These are phyloP conservation scores for Habroteleia sp. DNA, from an alignment of 2,888 invertebrate genomes.

Conservation along the genomic window DNA sequence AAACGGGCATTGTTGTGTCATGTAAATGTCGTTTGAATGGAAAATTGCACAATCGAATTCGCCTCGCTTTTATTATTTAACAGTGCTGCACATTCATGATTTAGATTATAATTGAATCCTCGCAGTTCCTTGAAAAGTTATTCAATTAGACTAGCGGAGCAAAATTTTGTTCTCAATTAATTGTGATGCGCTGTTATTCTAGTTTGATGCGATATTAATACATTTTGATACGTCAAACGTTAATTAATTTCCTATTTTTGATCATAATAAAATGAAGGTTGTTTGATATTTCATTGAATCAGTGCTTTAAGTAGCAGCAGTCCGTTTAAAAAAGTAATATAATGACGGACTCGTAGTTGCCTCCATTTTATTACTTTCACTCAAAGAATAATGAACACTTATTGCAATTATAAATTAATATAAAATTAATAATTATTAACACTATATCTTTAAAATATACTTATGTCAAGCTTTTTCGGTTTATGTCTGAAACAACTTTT, in stretches of 20 bases:
- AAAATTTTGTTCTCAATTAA: constrained; percentile 25
- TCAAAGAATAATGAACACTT: too few relatives aligned
- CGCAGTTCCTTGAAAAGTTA: constrained; percentile 16
- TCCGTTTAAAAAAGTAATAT: too few relatives aligned
- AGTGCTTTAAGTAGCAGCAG: too few relatives aligned
- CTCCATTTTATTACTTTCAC: too few relatives aligned
- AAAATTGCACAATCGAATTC: constrained; percentile 32
- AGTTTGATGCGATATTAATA: constrained; percentile 15
- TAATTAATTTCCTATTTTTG: constrained; percentile 35
- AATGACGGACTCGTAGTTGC: too few relatives aligned
- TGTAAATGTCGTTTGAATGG: constrained; percentile 32
- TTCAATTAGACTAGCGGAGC: constrained; percentile 37
- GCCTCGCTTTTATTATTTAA: constrained; percentile 35
- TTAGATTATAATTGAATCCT: constrained; percentile 35
- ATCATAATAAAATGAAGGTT: too few relatives aligned
- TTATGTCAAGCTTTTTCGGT: too few relatives aligned
- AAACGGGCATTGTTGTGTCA: constrained; percentile 32
- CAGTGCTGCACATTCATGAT: constrained; percentile 30
- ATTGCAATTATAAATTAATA: too few relatives aligned
- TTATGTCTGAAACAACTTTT: too few relatives aligned
- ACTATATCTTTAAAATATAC: too few relatives aligned
- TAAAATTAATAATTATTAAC: too few relatives aligned
- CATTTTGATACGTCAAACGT: constrained; percentile 23
- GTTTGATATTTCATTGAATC: too few relatives aligned
- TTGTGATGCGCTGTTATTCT: constrained; percentile 20